A percentile compares a stretch with the other conserved stretches of the same genome.
These are phyloP conservation scores for Urocolius indicus DNA, from an alignment of 2,113 vertebrate genomes.

Conservation along the genomic window DNA sequence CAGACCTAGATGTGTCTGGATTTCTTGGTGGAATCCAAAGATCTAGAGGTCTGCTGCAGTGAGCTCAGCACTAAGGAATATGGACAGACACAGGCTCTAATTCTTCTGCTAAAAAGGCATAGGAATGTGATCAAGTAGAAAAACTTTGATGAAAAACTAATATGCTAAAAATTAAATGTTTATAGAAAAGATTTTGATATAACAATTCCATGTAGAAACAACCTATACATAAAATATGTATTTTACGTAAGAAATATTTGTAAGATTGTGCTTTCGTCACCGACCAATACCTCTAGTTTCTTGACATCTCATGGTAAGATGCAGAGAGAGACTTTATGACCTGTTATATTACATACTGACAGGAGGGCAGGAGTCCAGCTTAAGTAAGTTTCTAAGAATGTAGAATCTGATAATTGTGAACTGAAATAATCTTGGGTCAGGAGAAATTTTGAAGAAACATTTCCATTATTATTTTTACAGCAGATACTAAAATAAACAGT, in stretches of 20 bases:
- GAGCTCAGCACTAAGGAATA: not conserved
- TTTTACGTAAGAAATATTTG: not conserved
- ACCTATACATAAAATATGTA: not conserved
- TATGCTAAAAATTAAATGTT: not conserved
- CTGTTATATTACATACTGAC: not conserved
- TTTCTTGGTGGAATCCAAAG: constrained; percentile 5
- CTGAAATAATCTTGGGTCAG: not conserved
- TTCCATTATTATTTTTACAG: not conserved
- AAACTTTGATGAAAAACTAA: not conserved
- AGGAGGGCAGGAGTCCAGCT: not conserved
- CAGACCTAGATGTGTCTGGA: constrained; percentile 13
- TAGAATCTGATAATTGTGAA: not conserved
- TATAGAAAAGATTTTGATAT: not conserved
- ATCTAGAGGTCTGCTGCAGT: not conserved
- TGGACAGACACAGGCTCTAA: not conserved
- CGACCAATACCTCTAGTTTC: not conserved
- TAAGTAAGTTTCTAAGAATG: not conserved
- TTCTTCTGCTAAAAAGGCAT: not conserved
- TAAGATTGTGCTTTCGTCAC: not conserved
- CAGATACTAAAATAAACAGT: not conserved
- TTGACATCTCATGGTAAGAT: not conserved
- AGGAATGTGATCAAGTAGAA: not conserved
- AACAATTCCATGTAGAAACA: not conserved
- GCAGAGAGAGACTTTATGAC: constrained; percentile 3
- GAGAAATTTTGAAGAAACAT: not conserved